Conservation (phyloP, 53 echinoderm and acorn worm species). For the Antedon mediterranea region DNA sequence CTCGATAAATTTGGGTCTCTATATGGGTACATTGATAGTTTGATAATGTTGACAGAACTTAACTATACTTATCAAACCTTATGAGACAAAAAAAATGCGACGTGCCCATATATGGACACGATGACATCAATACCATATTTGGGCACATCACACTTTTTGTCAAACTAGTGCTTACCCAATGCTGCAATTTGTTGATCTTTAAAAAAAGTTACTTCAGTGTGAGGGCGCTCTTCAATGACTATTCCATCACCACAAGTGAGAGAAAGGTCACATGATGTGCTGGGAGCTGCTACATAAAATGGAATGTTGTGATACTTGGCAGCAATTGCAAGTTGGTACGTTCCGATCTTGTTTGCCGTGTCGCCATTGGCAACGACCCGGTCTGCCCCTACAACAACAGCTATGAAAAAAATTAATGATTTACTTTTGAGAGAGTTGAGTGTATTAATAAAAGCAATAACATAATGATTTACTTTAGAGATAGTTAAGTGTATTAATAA, state of each 20-base stretch:
- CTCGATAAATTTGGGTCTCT: too few species aligned
- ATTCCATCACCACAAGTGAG: slow-evolving; percentile 55
- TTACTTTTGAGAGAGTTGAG: too few species aligned
- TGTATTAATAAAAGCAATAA: too few species aligned
- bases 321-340: slow-evolving; percentile 76
- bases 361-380: slow-evolving; percentile 92
- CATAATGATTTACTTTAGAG: too few species aligned
- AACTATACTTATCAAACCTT: too few species aligned
- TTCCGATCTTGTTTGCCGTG: slow-evolving; percentile 95
- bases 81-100: too few species aligned
- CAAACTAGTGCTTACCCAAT: slow-evolving; percentile 42
- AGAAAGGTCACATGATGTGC: slow-evolving; percentile 46
- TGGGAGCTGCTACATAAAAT: slow-evolving; percentile 77
- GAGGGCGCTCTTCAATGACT: slow-evolving; percentile 74
- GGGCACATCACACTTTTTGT: too few species aligned
- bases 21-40: too few species aligned
- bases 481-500: too few species aligned
- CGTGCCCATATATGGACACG: too few species aligned
- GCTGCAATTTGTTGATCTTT: slow-evolving; percentile 63
- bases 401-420: slow-evolving; percentile 25
- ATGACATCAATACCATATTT: too few species aligned
- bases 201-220: slow-evolving; percentile 44
- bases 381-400: slow-evolving; percentile 91
- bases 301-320: slow-evolving; percentile 82
- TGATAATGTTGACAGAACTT: too few species aligned